Evolutionary conservation across 2,888 invertebrate species (phyloP).

Genomic region (Drosophila prostipennis): DNA sequence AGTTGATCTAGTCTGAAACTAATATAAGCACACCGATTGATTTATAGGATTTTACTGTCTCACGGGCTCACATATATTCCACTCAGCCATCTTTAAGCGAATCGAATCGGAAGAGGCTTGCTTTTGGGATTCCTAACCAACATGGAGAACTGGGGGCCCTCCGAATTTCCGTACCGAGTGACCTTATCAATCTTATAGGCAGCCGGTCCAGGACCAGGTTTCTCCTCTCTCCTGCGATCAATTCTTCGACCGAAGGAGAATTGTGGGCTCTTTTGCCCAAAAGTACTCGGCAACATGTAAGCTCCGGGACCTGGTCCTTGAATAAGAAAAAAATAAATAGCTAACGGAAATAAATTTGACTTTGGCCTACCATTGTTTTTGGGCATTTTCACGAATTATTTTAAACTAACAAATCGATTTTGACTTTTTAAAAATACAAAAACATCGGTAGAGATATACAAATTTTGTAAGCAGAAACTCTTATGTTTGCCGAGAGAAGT

Average conservation of each 20-base stretch:
- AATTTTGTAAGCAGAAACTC: conserved; percentile 10
- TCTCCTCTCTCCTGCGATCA: conserved; percentile 14
- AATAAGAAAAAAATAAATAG: too few relatives aligned
- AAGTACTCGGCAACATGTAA: conserved; percentile 57
- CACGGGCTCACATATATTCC: not conserved
- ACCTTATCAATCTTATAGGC: conserved; percentile 59
- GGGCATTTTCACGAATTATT: conserved; percentile 10
- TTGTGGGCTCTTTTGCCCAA: conserved; percentile 53
- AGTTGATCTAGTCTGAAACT: too few relatives aligned
- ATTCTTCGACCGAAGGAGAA: conserved; percentile 54
- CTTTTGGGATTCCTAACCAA: conserved; percentile 21
- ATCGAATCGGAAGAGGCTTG: conserved; percentile 19
- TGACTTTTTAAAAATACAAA: not conserved
- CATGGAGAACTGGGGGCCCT: conserved; percentile 54
- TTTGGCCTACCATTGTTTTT: not conserved
- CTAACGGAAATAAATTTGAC: too few relatives aligned
- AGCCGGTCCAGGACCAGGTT: conserved; percentile 59
- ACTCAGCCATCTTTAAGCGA: too few relatives aligned
- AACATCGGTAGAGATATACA: not conserved
- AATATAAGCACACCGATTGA: not conserved
- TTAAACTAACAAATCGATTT: too few relatives aligned
- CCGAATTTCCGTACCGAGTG: conserved; percentile 54
- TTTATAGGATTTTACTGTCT: not conserved
- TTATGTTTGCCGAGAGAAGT: conserved; percentile 2
- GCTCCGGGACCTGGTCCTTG: conserved; percentile 66